A percentile compares a stretch with the other conserved stretches of the same genome.
phyloP scores from a whole-genome alignment of 92 coral and sea anemone species.

The Phenganax stokvisi region DNA sequence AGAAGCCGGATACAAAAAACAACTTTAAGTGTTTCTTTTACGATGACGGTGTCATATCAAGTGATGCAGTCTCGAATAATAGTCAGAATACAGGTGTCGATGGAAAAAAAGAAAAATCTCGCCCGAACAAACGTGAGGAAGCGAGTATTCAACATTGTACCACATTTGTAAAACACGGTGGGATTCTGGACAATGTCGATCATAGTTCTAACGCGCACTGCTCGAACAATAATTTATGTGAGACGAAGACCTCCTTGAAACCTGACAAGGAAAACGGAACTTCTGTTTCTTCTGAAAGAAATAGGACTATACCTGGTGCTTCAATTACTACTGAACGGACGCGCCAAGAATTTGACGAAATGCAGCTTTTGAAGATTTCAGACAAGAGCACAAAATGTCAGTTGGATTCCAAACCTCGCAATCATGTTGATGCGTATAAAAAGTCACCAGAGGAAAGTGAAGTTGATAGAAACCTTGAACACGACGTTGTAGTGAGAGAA shows the following conservation, averaged over 20 bases:
- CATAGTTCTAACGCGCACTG: not conserved
- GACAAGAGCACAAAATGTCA: not conserved
- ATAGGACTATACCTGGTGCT: conserved; percentile 50
- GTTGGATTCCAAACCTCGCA: conserved; percentile 59
- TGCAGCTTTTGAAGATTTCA: not conserved
- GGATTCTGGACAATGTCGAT: not conserved
- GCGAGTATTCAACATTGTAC: not conserved
- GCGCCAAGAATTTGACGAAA: not conserved
- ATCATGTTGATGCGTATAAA: conserved; percentile 47
- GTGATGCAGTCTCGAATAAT: too few relatives aligned
- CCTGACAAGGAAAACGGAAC: conserved; percentile 28
- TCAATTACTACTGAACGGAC: conserved; percentile 42
- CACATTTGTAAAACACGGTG: not conserved
- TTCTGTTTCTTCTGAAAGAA: conserved; percentile 57
- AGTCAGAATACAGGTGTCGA: not conserved
- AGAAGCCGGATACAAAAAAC: not conserved
- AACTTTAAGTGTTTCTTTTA: conserved; percentile 1
- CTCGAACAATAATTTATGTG: not conserved
- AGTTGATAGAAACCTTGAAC: not conserved
- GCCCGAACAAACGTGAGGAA: not conserved
- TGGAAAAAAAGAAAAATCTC: not conserved
- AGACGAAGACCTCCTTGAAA: not conserved
- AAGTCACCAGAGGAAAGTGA: not conserved
- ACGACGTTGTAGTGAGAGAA: too few relatives aligned
- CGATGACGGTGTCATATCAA: too few relatives aligned